These are phyloP conservation scores for Cosmia pyralina DNA, from an alignment of 2,888 invertebrate genomes.

Conservation along the genomic window DNA sequence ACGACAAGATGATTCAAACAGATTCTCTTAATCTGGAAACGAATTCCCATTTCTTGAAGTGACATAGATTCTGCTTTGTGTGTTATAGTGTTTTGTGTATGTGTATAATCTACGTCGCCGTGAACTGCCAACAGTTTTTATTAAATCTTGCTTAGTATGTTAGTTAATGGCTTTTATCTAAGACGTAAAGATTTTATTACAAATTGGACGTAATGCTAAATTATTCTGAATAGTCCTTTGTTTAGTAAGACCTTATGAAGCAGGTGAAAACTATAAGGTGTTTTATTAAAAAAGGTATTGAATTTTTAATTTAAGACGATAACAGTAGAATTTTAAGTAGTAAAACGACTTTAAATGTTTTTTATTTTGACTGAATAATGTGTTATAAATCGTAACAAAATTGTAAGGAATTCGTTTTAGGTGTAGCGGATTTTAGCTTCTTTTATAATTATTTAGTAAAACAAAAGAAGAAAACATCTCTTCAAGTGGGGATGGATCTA, in stretches of 20 bases:
- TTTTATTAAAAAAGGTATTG: background rate
- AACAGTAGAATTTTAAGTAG: background rate
- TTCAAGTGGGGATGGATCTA: background rate
- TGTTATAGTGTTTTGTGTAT: constrained; percentile 16
- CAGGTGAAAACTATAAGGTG: background rate
- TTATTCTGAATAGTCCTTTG: background rate
- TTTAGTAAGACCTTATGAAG: background rate
- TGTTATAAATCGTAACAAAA: background rate
- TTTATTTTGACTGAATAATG: background rate
- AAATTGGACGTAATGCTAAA: background rate
- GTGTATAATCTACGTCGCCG: constrained; percentile 7
- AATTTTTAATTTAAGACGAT: background rate
- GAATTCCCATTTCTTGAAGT: background rate
- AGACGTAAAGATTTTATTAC: background rate
- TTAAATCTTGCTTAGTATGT: constrained; percentile 9
- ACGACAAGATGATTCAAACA: constrained; percentile 12
- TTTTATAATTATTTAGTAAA: background rate
- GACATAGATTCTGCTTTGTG: constrained; percentile 18
- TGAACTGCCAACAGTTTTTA: background rate
- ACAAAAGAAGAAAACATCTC: background rate
- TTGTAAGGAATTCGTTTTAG: background rate
- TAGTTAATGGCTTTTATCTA: constrained; percentile 19
- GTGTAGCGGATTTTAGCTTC: background rate
- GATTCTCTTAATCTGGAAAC: background rate
- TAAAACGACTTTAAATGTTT: no score